phyloP scores from a whole-genome alignment of 2,113 vertebrate genomes.

The Synodontis membranacea region DNA sequence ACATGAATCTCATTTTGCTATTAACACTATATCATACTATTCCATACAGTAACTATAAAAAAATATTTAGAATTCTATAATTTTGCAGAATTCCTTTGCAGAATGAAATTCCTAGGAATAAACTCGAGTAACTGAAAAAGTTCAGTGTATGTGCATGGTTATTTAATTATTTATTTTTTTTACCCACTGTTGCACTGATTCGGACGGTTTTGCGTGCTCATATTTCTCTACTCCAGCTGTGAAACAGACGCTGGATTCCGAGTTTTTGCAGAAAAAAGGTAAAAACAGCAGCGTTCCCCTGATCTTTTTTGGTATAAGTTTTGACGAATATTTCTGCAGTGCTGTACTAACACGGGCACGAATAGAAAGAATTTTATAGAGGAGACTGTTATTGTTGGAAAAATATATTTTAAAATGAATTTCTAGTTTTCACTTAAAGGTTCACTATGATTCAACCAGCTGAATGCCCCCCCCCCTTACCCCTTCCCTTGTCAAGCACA shows the following conservation, averaged over 20 bases:
- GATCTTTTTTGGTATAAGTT: not conserved
- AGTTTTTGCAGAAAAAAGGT: slow-evolving; percentile 32
- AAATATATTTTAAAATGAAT: not conserved
- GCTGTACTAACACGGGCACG: not conserved
- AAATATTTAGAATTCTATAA: no score
- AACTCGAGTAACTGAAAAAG: not conserved
- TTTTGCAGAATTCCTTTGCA: not conserved
- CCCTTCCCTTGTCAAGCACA: no score
- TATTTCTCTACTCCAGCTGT: slow-evolving; percentile 5
- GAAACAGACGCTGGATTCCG: not conserved
- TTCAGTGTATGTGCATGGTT: not conserved
- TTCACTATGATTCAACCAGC: no score
- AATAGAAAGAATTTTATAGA: not conserved
- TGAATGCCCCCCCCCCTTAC: no score
- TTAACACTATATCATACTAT: no score
- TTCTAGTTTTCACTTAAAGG: no score
- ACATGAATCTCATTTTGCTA: not conserved
- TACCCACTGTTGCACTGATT: not conserved
- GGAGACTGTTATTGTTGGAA: not conserved
- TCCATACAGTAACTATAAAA: no score
- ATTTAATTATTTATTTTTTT: not conserved
- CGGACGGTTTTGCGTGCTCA: not conserved
- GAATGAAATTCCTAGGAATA: not conserved
- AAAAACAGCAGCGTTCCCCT: not conserved
- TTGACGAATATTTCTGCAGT: not conserved